These are phyloP conservation scores for Nanorana parkeri DNA, from an alignment of 2,113 vertebrate species.

Conservation along the genomic window DNA sequence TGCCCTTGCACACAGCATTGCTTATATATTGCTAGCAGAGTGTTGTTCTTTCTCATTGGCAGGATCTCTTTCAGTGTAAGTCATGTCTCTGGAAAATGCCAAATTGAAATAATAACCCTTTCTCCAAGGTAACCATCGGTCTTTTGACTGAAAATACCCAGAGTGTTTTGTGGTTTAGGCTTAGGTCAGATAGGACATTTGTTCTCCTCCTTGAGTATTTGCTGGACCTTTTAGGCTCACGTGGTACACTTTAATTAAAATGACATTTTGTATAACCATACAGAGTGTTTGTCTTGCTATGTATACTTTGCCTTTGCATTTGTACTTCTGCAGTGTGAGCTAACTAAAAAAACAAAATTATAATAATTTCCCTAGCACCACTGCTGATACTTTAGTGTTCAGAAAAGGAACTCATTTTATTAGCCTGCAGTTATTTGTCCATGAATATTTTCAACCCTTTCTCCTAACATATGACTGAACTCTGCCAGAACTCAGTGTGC, in stretches of 20 bases:
- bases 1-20: conserved; percentile 24
- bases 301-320: neutral
- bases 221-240: neutral
- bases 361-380: no score
- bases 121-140: neutral
- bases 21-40: conserved; percentile 23
- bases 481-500: no score
- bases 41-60: conserved; percentile 22
- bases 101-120: conserved; percentile 41
- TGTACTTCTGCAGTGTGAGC: no score
- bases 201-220: neutral
- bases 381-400: no score
- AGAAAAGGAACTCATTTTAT: no score
- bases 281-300: neutral
- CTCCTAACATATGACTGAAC: no score
- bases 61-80: conserved; percentile 13
- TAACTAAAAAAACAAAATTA: no score
- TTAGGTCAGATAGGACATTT: neutral
- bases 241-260: neutral
- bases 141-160: neutral
- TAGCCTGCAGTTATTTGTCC: no score
- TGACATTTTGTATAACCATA: neutral
- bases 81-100: conserved; percentile 28
- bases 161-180: no score
- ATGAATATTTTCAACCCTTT: no score